phyloP scores from a whole-genome alignment of 2,888 invertebrate genomes.

The Lepidocyrtinus sp. region DNA sequence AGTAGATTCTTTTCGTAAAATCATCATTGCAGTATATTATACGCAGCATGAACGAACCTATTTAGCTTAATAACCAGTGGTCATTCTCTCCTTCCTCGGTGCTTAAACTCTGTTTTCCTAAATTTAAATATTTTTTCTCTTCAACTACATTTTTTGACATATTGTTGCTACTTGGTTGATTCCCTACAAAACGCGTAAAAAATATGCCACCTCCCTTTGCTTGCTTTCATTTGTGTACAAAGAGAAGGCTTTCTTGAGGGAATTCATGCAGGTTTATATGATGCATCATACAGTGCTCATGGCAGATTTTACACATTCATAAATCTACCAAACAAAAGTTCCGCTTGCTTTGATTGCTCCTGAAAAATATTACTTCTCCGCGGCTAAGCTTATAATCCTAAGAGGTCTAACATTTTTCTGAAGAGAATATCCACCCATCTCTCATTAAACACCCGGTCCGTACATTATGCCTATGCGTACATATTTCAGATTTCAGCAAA shows the following conservation, averaged over 20 bases:
- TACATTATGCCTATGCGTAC: no score
- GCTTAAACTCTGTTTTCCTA: neutral
- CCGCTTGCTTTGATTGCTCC: conserved; percentile 39
- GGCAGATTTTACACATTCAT: conserved; percentile 57
- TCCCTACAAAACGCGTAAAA: conserved; percentile 34
- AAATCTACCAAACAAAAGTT: conserved; percentile 53
- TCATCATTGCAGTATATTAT: conserved; percentile 17
- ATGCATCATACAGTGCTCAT: conserved; percentile 40
- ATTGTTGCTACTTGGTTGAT: conserved; percentile 42
- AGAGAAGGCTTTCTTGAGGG: neutral
- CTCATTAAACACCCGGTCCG: no score
- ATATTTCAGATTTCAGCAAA: no score
- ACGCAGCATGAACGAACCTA: conserved; percentile 1
- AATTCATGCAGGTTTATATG: conserved; percentile 17
- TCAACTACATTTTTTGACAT: conserved; percentile 48
- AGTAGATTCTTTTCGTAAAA: conserved; percentile 27
- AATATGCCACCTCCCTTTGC: conserved; percentile 45
- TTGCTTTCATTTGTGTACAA: conserved; percentile 16
- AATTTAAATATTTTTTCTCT: conserved; percentile 14
- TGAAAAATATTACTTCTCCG: conserved; percentile 10
- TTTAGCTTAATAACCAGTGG: conserved; percentile 19
- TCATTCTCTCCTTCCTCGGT: conserved; percentile 20
- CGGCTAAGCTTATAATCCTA: conserved; percentile 14
- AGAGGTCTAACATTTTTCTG: neutral
- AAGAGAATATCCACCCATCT: no score